Base-by-base conservation (phyloP, 2,888 invertebrate species). In the Microplitis manilae region DNA sequence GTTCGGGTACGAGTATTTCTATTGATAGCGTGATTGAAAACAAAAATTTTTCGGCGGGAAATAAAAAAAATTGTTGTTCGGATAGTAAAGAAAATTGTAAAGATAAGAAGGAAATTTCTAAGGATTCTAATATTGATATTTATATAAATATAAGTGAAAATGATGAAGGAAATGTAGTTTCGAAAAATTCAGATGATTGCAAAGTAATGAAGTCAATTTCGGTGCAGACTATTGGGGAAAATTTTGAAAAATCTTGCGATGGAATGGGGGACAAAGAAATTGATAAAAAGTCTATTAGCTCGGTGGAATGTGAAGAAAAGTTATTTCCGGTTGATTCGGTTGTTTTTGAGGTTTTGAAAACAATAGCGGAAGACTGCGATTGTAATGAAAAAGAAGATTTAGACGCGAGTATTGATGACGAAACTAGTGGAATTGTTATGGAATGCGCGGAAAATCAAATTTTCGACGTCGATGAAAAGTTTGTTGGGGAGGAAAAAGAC, bases 251-350 rank as follows among this genome's bases (percentile, higher is more conserved):
- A 30, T 30, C 2, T 30, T 30, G 30, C 30, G 30, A 30, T 30
- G 30, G 30, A 30, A 30, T 30, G 4, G 30, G 30, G 4, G 30
- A 30, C 30, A 30, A 30, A 30, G 30, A 30, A 30, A 30, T 1
- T 30, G 30, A 30, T 30, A 30, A 68, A 68, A 68, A 68, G 40
- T 15, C n/a, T n/a, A n/a, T n/a, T n/a, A n/a, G n/a, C n/a, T n/a
- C n/a, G 6, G n/a, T 40, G 68, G 50, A 50, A 13, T 13, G 13
- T 50, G 13, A 30, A 30, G 30, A 30, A 30, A 30, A 30, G 4
- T 30, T 50, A 13, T 50, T 50, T 50, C 50, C 50, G 50, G 50
- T 50, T 13, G 13, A 50, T 50, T 50, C 50, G 13, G 8, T 13
- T 8, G 50, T 50, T 9, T 50, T 50, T 50, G 50, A 50, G 5